These are phyloP conservation scores for Furcifer pardalis DNA, from an alignment of 2,797 vertebrate species.

Conservation along the genomic window DNA sequence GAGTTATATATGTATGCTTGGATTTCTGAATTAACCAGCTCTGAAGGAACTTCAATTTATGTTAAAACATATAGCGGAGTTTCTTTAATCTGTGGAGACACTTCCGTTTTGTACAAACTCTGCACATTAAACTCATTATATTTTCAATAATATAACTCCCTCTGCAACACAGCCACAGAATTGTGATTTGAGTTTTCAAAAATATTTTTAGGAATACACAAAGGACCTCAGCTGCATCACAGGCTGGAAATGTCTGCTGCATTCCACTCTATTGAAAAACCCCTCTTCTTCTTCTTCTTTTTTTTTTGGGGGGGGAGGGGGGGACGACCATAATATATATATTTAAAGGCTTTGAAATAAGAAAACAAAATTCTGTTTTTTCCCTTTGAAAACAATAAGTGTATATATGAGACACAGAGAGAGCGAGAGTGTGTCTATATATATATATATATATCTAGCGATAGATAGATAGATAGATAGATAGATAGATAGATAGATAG, in stretches of 20 bases:
- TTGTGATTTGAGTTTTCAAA: slow-evolving; percentile 12
- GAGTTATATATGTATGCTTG: neutral
- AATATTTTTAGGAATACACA: slow-evolving; percentile 9
- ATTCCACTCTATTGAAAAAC: neutral
- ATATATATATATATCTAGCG: neutral
- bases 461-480: too few relatives aligned
- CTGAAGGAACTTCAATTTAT: slow-evolving; percentile 15
- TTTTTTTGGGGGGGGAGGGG: too few relatives aligned
- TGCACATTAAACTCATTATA: slow-evolving; percentile 25
- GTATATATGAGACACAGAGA: too few relatives aligned
- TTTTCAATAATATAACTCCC: slow-evolving; percentile 46
- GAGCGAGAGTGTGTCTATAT: too few relatives aligned
- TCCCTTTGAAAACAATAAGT: slow-evolving; percentile 1
- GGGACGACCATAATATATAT: neutral
- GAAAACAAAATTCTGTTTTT: neutral
- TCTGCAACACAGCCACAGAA: slow-evolving; percentile 26
- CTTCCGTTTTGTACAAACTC: slow-evolving; percentile 17
- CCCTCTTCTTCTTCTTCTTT: too few relatives aligned
- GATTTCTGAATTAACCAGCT: neutral
- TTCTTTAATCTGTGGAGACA: slow-evolving; percentile 42
- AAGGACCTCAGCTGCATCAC: neutral
- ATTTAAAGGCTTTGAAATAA: slow-evolving; percentile 9
- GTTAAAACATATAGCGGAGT: slow-evolving; percentile 6
- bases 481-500: too few relatives aligned
- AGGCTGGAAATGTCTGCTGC: neutral